Evolutionary conservation across 2,888 invertebrate genomes (phyloP).

Genomic region (Muschampia plurimacula): DNA sequence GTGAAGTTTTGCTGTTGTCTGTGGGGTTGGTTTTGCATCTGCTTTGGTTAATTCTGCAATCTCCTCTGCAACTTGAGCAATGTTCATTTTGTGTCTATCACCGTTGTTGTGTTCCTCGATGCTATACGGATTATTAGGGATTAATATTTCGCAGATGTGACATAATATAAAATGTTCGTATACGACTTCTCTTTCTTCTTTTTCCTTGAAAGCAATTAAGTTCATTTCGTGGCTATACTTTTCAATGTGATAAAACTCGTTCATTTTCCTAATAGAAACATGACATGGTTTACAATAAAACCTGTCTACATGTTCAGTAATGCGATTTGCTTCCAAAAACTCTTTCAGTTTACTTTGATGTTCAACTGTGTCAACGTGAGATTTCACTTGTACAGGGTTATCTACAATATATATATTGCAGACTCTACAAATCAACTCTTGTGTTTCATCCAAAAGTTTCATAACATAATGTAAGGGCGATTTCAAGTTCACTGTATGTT

Average conservation of each 20-base stretch:
- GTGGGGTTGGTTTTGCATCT: too few relatives aligned
- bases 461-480: slow-evolving; percentile 35
- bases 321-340: background rate
- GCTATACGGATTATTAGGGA: slow-evolving; percentile 28
- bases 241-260: slow-evolving; percentile 40
- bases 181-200: background rate
- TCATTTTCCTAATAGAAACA: slow-evolving; percentile 23
- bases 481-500: slow-evolving; percentile 29
- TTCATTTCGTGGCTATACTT: slow-evolving; percentile 21
- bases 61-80: background rate
- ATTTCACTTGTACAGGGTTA: background rate
- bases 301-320: background rate
- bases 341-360: slow-evolving; percentile 16
- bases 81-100: slow-evolving; percentile 27
- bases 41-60: background rate
- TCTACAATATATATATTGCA: slow-evolving; percentile 31
- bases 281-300: slow-evolving; percentile 39
- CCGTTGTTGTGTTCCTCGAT: slow-evolving; percentile 32
- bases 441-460: slow-evolving; percentile 8
- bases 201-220: background rate
- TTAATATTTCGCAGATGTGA: slow-evolving; percentile 35
- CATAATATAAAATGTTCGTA: slow-evolving; percentile 3
- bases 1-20: background rate
- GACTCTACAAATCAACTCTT: slow-evolving; percentile 34
- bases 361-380: slow-evolving; percentile 13